Conservation (phyloP, 2,888 invertebrate genomes). For the Clunio marinus region DNA sequence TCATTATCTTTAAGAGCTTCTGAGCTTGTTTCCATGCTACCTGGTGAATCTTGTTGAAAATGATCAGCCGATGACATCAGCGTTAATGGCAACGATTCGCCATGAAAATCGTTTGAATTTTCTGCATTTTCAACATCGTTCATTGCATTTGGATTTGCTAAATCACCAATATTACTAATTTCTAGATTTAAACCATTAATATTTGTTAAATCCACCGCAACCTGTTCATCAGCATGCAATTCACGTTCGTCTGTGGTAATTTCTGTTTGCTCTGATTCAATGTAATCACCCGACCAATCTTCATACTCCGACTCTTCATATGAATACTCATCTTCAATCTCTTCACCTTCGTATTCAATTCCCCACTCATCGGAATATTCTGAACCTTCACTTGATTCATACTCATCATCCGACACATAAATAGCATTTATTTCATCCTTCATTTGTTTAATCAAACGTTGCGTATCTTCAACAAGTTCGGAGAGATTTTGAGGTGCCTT, state of each 20-base stretch:
- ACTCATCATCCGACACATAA: conserved; percentile 46
- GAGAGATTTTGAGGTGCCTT: conserved; percentile 49
- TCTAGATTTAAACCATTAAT: background rate
- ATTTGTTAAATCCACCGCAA: conserved; percentile 43
- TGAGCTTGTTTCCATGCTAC: conserved; percentile 46
- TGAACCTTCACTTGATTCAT: conserved; percentile 41
- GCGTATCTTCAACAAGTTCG: conserved; percentile 59
- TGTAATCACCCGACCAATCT: conserved; percentile 41
- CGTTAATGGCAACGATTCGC: conserved; percentile 34
- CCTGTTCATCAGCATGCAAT: conserved; percentile 53
- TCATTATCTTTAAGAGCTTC: conserved; percentile 54
- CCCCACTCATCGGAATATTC: conserved; percentile 47
- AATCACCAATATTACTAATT: background rate
- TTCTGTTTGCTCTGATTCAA: conserved; percentile 11
- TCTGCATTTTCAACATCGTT: conserved; percentile 10
- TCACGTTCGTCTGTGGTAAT: conserved; percentile 51
- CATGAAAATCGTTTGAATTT: conserved; percentile 19
- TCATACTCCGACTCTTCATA: conserved; percentile 52
- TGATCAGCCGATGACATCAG: conserved; percentile 30
- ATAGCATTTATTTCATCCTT: conserved; percentile 60
- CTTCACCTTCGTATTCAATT: conserved; percentile 54
- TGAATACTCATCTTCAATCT: conserved; percentile 50
- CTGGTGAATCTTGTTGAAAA: conserved; percentile 10
- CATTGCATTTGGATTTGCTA: background rate
- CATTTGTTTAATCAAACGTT: conserved; percentile 62